Evolutionary conservation across 2,113 vertebrate species (phyloP), one percentile per base, ranked within the genome.

Genomic region (Mobula hypostoma): DNA sequence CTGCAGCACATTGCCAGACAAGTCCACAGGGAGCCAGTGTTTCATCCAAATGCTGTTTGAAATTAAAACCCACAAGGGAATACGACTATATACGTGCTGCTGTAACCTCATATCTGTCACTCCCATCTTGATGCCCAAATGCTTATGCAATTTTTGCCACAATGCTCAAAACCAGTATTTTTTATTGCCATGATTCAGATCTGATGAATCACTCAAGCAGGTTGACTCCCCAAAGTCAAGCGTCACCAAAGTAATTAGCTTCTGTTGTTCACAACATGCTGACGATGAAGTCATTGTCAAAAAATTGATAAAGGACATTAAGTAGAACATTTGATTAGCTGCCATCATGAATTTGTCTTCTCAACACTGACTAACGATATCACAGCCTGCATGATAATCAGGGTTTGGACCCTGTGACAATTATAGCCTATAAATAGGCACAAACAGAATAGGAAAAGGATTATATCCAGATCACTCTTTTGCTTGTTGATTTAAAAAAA

Each of bases 41-140:
- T 88, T 88, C 27, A 32, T 66, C 58, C 63, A 88, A 63, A 63
- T 88, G 27, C 85, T n/a, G 27, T 88, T 63, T 88, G 29, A 88
- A 88, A 88, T 12, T 32, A 90, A 90, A 90, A 66, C 85, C 29
- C 85, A 90, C 61, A 17, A 66, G 61, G n/a, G 61, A 90, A 90
- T 14, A 90, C 7, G 5, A 90, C n/a, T 2, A 61, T n/a, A 12
- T 66, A 15, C 5, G 17, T 66, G 61, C 85, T 88, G 58, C 58
- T 32, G 58, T 68, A 66, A 36, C 15, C 14, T 87, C 83, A 87
- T 61, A 87, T 87, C 56, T 87, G 58, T 87, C 83, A 87, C 24
- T 66, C 61, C 29, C 58, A 90, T 90, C 32, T 32, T 90, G 85
- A 17, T 68, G 61, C 85, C 15, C 61, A 90, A 32, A 66, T 15